Evolutionary conservation across 2,888 invertebrate genomes (phyloP), one percentile per base, ranked within the genome.

Genomic region (Neocrepidodera transversa): DNA sequence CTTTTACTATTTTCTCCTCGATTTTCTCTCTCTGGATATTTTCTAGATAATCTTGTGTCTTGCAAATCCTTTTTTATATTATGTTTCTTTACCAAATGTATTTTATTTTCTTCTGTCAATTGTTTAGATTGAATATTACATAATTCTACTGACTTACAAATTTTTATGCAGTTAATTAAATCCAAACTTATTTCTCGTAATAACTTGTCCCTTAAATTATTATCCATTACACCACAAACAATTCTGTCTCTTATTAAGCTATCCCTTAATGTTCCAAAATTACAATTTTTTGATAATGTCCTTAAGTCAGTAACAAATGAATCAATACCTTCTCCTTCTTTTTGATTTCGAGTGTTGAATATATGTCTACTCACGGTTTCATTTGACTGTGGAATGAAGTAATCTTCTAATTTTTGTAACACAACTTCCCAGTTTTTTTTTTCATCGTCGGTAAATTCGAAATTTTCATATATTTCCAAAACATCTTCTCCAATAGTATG

Each of bases 401-500:
- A 52, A 5, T 53, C 17, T 35, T 58, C 18, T 8, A 58, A 52
- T 11, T 26, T 18, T 18, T 26, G 10, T 28, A 53, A 28, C 32
- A 53, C 36, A 13, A 6, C 32, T 16, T 30, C 7, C 10, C 43
- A 53, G n/a, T 28, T 20, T 30, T 28, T 30, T 32, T 30, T 43
- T 14, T 43, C 28, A 30, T 53, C 32, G 13, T 43, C 28, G 11
- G 26, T 32, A 8, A 53, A 17, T 53, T 40, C 13, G 23, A 65
- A 50, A 4, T 60, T 57, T 18, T 45, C 11, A 55, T 49, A 65
- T 43, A 50, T 54, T 17, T 56, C 43, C 28, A 50, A 49, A 1
- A 60, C 60, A 43, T 58, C 62, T 14, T 57, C 43, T 10, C 58
- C 58, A 23, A 26, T 36, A 5, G 32, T 14, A 52, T 58, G 38